A percentile compares a stretch with the other conserved stretches of the same genome.
Evolutionary conservation across 2,797 vertebrate genomes (phyloP).

Genomic region (Notamacropus eugenii): DNA sequence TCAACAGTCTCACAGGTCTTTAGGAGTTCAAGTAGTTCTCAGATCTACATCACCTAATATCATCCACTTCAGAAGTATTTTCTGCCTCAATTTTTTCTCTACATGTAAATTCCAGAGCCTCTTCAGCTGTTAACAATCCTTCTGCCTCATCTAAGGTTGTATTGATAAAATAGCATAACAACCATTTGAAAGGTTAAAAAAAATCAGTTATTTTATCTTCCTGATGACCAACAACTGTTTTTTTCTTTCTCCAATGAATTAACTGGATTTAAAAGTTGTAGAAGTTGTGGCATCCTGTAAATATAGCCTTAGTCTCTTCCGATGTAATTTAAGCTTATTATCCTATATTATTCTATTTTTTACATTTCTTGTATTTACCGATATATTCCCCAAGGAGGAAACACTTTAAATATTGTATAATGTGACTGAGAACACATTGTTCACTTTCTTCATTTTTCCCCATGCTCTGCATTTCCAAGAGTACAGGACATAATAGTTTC

Average conservation of each 20-base stretch:
- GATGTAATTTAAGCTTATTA: conserved; percentile 26
- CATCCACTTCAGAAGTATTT: neutral
- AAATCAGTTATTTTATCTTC: conserved; percentile 15
- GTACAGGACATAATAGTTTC: conserved; percentile 14
- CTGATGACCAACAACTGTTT: neutral
- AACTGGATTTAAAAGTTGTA: neutral
- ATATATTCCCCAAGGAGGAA: conserved; percentile 13
- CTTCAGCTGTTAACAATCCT: conserved; percentile 30
- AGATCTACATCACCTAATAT: neutral
- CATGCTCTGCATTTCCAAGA: neutral
- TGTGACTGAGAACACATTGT: neutral
- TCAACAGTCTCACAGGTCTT: conserved; percentile 21
- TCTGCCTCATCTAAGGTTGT: conserved; percentile 17
- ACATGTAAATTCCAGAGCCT: conserved; percentile 30
- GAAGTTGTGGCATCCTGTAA: neutral
- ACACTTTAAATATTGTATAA: neutral
- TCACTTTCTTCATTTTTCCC: neutral
- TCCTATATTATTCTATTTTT: conserved; percentile 35
- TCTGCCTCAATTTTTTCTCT: conserved; percentile 1
- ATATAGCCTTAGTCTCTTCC: neutral
- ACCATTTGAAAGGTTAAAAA: conserved; percentile 10
- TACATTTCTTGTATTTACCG: conserved; percentile 36
- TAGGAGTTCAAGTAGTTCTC: conserved; percentile 19
- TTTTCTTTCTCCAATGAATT: conserved; percentile 12
- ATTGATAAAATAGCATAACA: conserved; percentile 7